A percentile compares a stretch with the other conserved stretches of the same genome.
Conservation (phyloP, 2,797 vertebrate species). For the Coilia nasus region DNA sequence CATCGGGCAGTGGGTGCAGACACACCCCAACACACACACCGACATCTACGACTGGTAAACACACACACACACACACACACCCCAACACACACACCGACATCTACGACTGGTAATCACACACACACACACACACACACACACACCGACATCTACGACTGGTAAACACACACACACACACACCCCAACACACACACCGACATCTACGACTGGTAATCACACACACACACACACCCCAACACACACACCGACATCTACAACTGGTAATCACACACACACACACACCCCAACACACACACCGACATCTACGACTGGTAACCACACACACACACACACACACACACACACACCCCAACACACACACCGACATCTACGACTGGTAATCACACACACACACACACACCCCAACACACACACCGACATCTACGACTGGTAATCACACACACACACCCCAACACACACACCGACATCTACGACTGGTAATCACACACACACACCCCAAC, state of each 20-base stretch:
- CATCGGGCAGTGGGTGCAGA: constrained; percentile 82
- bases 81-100: not conserved
- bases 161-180: not conserved
- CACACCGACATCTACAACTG: too few species aligned
- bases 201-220: not conserved
- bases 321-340: constrained; percentile 6
- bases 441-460: constrained; percentile 69
- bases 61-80: not conserved
- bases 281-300: constrained; percentile 71
- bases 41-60: constrained; percentile 79
- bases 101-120: not conserved
- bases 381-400: not conserved
- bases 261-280: constrained; percentile 61
- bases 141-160: too few species aligned
- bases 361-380: not conserved
- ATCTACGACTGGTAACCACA: constrained; percentile 81
- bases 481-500: not conserved
- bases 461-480: constrained; percentile 79
- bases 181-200: not conserved
- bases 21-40: constrained; percentile 69
- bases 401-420: too few species aligned
- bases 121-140: not conserved
- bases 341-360: not conserved
- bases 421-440: too few species aligned
- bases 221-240: not conserved